phyloP scores from a whole-genome alignment of 2,888 invertebrate species.

The Drosophila niveifrons region DNA sequence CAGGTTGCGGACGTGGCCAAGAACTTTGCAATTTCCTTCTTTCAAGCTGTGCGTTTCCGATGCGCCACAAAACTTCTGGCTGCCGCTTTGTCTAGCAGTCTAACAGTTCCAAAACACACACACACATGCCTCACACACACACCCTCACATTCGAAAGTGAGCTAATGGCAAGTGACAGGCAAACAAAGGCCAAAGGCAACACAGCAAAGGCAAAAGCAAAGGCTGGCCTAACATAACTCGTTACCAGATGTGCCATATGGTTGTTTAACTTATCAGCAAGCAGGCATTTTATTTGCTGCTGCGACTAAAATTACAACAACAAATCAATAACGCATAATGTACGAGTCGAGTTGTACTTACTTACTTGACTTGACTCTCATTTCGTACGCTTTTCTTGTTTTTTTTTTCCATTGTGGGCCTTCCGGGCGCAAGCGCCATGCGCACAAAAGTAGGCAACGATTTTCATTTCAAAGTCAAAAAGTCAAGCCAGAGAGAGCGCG shows the following conservation, averaged over 20 bases:
- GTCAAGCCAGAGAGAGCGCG: slow-evolving; percentile 54
- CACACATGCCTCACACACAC: slow-evolving; percentile 14
- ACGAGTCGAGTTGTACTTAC: slow-evolving; percentile 8
- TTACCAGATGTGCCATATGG: slow-evolving; percentile 63
- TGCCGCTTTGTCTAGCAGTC: slow-evolving; percentile 50
- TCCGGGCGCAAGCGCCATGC: slow-evolving; percentile 64
- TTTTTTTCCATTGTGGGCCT: neutral
- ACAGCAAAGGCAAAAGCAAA: slow-evolving; percentile 25
- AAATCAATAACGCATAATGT: slow-evolving; percentile 67
- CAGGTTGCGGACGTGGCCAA: slow-evolving; percentile 55
- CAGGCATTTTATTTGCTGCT: neutral
- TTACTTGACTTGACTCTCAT: neutral
- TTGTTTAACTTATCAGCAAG: slow-evolving; percentile 49
- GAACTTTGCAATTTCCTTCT: slow-evolving; percentile 76
- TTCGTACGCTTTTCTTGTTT: slow-evolving; percentile 21
- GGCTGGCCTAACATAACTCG: slow-evolving; percentile 57
- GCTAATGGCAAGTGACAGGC: slow-evolving; percentile 68
- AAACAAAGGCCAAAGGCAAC: slow-evolving; percentile 59
- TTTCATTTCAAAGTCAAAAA: slow-evolving; percentile 78
- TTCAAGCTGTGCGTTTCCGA: slow-evolving; percentile 71
- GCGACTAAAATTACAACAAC: slow-evolving; percentile 47
- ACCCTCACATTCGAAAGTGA: slow-evolving; percentile 28
- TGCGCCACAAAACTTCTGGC: slow-evolving; percentile 57
- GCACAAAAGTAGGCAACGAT: slow-evolving; percentile 71
- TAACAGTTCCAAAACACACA: slow-evolving; percentile 3